phyloP scores from a whole-genome alignment of 2,113 vertebrate species.

The Tragulus kanchil region DNA sequence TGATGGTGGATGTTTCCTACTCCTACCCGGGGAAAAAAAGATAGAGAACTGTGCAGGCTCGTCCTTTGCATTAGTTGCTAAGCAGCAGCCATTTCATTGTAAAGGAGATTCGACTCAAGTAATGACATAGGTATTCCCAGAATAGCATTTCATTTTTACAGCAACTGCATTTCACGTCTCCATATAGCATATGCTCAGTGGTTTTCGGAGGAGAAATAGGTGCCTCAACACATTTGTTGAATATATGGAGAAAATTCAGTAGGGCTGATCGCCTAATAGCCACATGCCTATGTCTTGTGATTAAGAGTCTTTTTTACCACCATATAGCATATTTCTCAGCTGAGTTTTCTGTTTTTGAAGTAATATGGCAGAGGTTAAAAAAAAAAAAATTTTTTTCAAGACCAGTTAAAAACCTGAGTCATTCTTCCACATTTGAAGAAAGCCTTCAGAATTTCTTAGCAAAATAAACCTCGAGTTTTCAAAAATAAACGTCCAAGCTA shows the following conservation, averaged over 20 bases:
- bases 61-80: constrained; percentile 52
- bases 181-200: not conserved
- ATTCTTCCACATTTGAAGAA: constrained; percentile 78
- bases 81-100: constrained; percentile 61
- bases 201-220: constrained; percentile 16
- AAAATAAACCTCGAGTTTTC: constrained; percentile 75
- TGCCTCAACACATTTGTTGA: constrained; percentile 14
- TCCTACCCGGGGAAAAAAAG: not conserved
- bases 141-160: constrained; percentile 66
- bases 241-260: not conserved
- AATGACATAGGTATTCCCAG: constrained; percentile 62
- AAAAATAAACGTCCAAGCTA: constrained; percentile 79
- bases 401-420: constrained; percentile 72
- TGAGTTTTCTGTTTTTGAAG: no score
- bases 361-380: no score
- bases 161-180: constrained; percentile 38
- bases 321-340: no score
- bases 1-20: not conserved
- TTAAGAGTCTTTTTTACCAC: no score
- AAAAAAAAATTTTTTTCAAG: no score
- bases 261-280: not conserved
- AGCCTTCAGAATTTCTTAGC: constrained; percentile 74
- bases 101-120: constrained; percentile 65
- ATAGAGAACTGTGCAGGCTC: not conserved
- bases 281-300: not conserved